Base-by-base conservation (phyloP, 2,888 invertebrate species). In the Romanomermis culicivorax region DNA sequence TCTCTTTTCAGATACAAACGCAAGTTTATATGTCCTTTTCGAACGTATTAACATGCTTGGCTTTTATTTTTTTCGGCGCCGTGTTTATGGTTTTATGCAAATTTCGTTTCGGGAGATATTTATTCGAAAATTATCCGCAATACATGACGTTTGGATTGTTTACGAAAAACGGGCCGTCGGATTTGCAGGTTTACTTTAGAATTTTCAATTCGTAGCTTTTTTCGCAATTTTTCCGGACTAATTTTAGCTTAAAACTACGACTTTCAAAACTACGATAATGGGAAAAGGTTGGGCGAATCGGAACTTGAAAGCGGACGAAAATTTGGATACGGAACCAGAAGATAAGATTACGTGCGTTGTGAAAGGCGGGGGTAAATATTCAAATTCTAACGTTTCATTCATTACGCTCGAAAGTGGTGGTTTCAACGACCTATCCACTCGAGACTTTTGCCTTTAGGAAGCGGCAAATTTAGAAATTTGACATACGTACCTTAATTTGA, bases 131-230 rank as follows among this genome's bases (percentile, higher is more conserved):
- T 74, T 78, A 77, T 70, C 82, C 83, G 1, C 68, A 72, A 59
- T 58, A 83, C 1, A 84, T 86, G 70, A 79, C 85, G 0, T 71
- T 72, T 27, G 88, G 89, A 0, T 62, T 75, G 14, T 76, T 80
- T 51, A 78, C 79, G 11, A 77, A 75, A 54, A 77, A 79, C 55
- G 83, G 76, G 57, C 73, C 75, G 25, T 64, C 70, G n/a, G 63
- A 67, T 51, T 66, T 70, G 59, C 72, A 75, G 66, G 71, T 73
- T 11, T 17, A 7, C 36, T 11, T 17, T 7, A 7, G 36, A 11
- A 36, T 17, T 36, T 11, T 7, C 36, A 36, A 36, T 17, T 11
- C 11, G 7, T 11, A 11, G 11, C 36, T 36, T 36, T 36, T 17
- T 36, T 36, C 7, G 11, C 36, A 11, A 36, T 17, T n/a, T 45